phyloP scores from a whole-genome alignment of 1,140 invertebrate species.

The Caenorhabditis elegans region DNA sequence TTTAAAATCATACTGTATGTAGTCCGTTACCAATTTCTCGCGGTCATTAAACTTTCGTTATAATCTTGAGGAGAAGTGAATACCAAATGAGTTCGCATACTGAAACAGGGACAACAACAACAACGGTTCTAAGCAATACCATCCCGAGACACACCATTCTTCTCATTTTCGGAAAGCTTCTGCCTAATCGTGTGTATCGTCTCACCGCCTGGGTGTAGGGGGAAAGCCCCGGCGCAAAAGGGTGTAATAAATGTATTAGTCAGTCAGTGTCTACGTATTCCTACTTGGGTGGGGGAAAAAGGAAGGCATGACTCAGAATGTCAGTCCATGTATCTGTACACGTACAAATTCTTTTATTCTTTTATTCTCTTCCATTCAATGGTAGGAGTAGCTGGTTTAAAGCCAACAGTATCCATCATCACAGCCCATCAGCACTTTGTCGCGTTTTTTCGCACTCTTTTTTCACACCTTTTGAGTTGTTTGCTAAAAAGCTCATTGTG shows the following conservation, averaged over 20 bases:
- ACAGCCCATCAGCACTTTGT: not conserved
- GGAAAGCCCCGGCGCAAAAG: not conserved
- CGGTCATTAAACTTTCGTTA: not conserved
- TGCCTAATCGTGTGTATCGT: constrained; percentile 32
- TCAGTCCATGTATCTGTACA: constrained; percentile 12
- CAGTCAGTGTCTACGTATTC: constrained; percentile 15
- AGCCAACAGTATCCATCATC: not conserved
- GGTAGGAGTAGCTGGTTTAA: not conserved
- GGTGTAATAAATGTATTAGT: constrained; percentile 33
- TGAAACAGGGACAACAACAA: not conserved
- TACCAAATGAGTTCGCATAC: not conserved
- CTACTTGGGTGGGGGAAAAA: not conserved
- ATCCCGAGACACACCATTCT: constrained; percentile 7
- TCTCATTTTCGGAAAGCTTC: not conserved
- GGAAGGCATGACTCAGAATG: not conserved
- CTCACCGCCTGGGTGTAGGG: not conserved
- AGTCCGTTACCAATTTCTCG: not conserved
- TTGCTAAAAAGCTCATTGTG: constrained; percentile 16
- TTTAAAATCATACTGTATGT: too few relatives aligned
- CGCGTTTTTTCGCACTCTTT: not conserved
- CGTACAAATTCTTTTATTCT: not conserved
- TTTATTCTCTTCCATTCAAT: not conserved
- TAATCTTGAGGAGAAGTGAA: not conserved
- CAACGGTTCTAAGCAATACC: not conserved
- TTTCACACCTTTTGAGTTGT: not conserved